phyloP scores from a whole-genome alignment of 1,140 invertebrate genomes.

The Artemia franciscana region DNA sequence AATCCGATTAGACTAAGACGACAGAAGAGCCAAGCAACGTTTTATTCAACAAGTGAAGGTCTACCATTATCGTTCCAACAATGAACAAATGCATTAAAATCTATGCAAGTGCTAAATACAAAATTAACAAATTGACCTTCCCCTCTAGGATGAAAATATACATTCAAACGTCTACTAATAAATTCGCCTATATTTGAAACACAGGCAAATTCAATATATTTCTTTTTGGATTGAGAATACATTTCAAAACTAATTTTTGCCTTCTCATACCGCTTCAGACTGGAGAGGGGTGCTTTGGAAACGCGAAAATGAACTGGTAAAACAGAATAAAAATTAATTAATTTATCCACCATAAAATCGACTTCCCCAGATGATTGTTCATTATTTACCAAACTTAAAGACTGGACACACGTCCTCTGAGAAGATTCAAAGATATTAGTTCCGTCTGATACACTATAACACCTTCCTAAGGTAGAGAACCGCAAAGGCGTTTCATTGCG shows the following conservation, averaged over 20 bases:
- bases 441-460: conserved; percentile 26
- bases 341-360: conserved; percentile 21
- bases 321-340: conserved; percentile 27
- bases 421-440: conserved; percentile 8
- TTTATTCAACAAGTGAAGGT: too few relatives aligned
- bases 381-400: conserved; percentile 20
- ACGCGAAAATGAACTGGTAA: conserved; percentile 35
- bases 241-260: conserved; percentile 35
- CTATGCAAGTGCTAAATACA: conserved; percentile 32
- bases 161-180: conserved; percentile 34
- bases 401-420: conserved; percentile 22
- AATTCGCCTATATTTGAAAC: conserved; percentile 34
- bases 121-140: conserved; percentile 29
- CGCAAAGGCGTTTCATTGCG: conserved; percentile 29
- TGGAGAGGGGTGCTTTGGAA: conserved; percentile 25
- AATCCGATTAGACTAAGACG: too few relatives aligned
- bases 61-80: not conserved
- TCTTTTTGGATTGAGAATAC: conserved; percentile 29
- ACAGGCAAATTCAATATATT: conserved; percentile 37
- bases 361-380: conserved; percentile 23
- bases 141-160: conserved; percentile 29
- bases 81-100: not conserved
- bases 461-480: conserved; percentile 32
- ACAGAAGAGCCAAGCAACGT: too few relatives aligned
- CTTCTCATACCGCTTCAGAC: conserved; percentile 31